These are phyloP conservation scores for Selenia dentaria DNA, from an alignment of 2,888 invertebrate genomes.

Conservation along the genomic window DNA sequence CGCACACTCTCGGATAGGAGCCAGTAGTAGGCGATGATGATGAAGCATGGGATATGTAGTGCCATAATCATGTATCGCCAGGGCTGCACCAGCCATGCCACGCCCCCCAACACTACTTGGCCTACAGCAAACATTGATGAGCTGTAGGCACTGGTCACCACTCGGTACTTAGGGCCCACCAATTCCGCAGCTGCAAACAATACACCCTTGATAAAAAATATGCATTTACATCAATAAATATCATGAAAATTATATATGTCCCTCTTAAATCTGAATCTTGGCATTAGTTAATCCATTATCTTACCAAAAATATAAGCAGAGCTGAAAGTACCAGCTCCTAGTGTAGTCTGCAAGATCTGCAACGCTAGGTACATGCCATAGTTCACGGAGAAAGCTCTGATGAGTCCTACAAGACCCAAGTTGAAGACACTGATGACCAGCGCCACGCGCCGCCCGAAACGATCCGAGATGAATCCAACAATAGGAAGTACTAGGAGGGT, in stretches of 20 bases:
- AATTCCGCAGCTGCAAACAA: slow-evolving; percentile 87
- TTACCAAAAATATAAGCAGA: slow-evolving; percentile 74
- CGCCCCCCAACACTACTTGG: slow-evolving; percentile 86
- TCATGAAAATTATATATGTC: no score
- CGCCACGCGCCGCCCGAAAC: slow-evolving; percentile 77
- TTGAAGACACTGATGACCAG: slow-evolving; percentile 63
- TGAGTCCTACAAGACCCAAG: slow-evolving; percentile 72
- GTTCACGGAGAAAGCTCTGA: slow-evolving; percentile 82
- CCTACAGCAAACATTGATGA: slow-evolving; percentile 90
- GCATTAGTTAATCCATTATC: no score
- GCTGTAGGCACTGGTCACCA: slow-evolving; percentile 87
- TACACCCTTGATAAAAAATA: no score
- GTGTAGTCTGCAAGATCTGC: slow-evolving; percentile 80
- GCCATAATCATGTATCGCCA: slow-evolving; percentile 88
- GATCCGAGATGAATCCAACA: slow-evolving; percentile 85
- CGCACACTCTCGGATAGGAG: slow-evolving; percentile 87
- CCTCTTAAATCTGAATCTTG: no score
- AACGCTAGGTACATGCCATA: slow-evolving; percentile 81
- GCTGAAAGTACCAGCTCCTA: slow-evolving; percentile 81
- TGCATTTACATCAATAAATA: no score
- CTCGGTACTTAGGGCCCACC: slow-evolving; percentile 89
- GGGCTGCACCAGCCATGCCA: slow-evolving; percentile 87
- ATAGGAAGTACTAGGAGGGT: slow-evolving; percentile 87
- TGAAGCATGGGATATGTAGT: slow-evolving; percentile 87
- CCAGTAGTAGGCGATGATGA: slow-evolving; percentile 88